Base-by-base conservation (phyloP, 2,113 vertebrate species). In the Athene cunicularia region DNA sequence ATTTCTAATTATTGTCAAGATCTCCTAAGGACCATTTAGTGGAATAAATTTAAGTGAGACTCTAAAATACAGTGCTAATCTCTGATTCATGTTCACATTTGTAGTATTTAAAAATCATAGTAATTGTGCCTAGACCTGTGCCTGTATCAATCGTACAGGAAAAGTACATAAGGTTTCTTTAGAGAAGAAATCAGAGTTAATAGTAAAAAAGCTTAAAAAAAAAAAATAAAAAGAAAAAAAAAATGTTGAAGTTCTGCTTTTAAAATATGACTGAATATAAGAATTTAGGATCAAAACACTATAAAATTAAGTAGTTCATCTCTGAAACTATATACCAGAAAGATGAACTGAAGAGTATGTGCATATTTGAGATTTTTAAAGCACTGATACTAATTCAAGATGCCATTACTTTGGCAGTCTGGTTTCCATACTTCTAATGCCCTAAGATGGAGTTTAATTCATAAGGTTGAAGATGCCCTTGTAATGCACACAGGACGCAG, bases 391-490 rank as follows among this genome's bases (percentile, higher is more conserved):
- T 94, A 92, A 97, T 95, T 95, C 73, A 88, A 76, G 83, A 86
- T 81, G 73, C 63, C 68, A 68, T 90, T 93, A 85, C 39, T 88
- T 79, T 59, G 74, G 81, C 83, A 74, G 74, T 58, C 85, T 95
- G 62, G 85, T 95, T 96, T 94, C 68, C 93, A 72, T 74, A 80
- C 37, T 90, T 94, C 37, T 79, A 95, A 80, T 62, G 56, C 71
- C 93, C 81, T 77, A 95, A 93, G 86, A 76, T 77, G 72, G 62
- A 97, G 84, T 96, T 97, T 91, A 97, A 98, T 97, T 97, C 92
- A 95, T 80, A 96, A 92, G 71, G 60, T 39, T 96, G 94, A 37
- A 72, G 73, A 89, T 68, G 94, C 45, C 97, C 97, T 98, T 98
- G 97, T 91, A 96, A 75, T 80, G 43, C 59, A 74, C 83, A 92